Percentiles rank a stretch among this genome's conserved stretches.
These are phyloP conservation scores for Callipepla californica DNA, from an alignment of 2,113 vertebrate genomes.

Conservation along the genomic window DNA sequence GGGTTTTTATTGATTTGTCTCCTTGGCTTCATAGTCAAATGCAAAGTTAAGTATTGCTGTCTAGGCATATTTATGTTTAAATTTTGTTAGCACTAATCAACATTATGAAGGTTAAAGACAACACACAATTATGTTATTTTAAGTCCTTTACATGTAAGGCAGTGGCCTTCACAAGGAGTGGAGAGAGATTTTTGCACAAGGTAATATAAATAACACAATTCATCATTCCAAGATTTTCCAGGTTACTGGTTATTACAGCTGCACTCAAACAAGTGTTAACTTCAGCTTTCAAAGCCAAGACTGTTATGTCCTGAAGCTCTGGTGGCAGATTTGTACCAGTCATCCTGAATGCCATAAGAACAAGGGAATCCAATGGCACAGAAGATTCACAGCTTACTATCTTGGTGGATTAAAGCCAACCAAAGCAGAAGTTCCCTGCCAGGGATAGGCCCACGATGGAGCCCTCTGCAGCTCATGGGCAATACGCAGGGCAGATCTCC, in stretches of 20 bases:
- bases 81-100: slow-evolving; percentile 40
- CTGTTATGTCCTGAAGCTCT: neutral
- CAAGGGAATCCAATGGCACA: neutral
- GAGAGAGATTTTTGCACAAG: neutral
- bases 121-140: neutral
- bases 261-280: neutral
- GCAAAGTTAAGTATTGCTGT: slow-evolving; percentile 53
- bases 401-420: neutral
- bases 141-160: slow-evolving; percentile 25
- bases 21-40: slow-evolving; percentile 31
- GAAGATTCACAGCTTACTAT: neutral
- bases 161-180: neutral
- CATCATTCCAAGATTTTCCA: slow-evolving; percentile 19
- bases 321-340: neutral
- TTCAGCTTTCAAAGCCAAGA: neutral
- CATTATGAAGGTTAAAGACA: slow-evolving; percentile 44
- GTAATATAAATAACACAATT: neutral
- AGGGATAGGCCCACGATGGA: neutral
- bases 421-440: neutral
- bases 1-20: slow-evolving; percentile 51
- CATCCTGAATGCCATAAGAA: neutral
- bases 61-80: slow-evolving; percentile 36
- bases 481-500: neutral
- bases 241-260: neutral
- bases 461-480: neutral